Conservation (phyloP, 2,113 vertebrate species). For the Alaudala cheleensis region DNA sequence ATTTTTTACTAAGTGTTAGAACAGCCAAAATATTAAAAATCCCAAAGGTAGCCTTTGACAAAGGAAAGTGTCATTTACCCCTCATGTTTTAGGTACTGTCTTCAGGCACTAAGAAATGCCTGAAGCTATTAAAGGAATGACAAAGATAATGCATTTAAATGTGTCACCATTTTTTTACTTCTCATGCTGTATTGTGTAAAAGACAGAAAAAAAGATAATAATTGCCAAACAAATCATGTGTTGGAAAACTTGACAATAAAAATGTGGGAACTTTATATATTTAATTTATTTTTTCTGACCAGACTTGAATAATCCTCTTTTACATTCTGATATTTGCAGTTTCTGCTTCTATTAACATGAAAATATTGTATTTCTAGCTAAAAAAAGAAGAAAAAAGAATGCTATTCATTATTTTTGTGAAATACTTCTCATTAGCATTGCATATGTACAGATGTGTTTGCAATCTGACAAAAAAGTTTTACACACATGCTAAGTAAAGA, state of each 20-base stretch:
- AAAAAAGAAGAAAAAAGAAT: background rate
- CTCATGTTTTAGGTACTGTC: background rate
- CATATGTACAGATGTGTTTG: background rate
- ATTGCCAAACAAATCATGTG: background rate
- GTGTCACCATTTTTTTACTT: background rate
- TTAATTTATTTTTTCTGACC: background rate
- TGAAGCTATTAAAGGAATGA: background rate
- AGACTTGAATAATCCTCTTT: background rate
- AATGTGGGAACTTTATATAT: background rate
- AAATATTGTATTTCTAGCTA: background rate
- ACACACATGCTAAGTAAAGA: background rate
- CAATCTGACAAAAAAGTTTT: background rate
- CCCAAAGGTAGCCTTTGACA: background rate
- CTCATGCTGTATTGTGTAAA: background rate
- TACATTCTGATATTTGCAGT: background rate
- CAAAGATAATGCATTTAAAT: background rate
- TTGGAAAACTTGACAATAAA: background rate
- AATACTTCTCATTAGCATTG: background rate
- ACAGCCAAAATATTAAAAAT: background rate
- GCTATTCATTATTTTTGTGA: background rate
- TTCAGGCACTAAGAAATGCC: background rate
- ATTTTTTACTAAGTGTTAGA: background rate
- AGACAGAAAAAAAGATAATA: background rate
- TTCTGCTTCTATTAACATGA: background rate
- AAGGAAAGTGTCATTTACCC: background rate